Conservation (phyloP, 2,888 invertebrate species). For the Nasonia oneida region DNA sequence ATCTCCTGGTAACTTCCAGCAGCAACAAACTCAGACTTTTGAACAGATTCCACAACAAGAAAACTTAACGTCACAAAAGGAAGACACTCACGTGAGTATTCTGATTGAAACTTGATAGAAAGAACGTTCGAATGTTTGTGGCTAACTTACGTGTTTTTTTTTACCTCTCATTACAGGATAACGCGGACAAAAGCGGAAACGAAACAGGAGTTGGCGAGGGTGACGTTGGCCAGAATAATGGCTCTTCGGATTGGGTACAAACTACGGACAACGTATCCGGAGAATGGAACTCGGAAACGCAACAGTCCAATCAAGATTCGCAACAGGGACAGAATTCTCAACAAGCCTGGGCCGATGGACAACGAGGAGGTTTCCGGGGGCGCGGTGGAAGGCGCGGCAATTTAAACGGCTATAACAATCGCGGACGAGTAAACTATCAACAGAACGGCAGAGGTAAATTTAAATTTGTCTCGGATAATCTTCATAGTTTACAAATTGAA, state of each 20-base stretch:
- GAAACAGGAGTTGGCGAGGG: conserved; percentile 67
- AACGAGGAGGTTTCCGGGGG: conserved; percentile 77
- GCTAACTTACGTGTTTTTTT: not conserved
- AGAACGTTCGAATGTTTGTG: not conserved
- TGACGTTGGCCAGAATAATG: conserved; percentile 69
- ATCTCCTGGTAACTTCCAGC: conserved; percentile 72
- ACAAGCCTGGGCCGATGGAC: conserved; percentile 75
- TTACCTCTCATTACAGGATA: conserved; percentile 67
- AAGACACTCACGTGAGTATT: conserved; percentile 48
- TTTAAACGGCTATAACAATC: conserved; percentile 81
- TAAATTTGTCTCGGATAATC: not conserved
- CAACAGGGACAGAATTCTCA: conserved; percentile 68
- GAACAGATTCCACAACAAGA: conserved; percentile 60
- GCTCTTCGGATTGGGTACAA: conserved; percentile 74
- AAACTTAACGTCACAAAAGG: conserved; percentile 38
- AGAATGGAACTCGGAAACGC: conserved; percentile 77
- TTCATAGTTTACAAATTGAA: not conserved
- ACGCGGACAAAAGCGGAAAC: conserved; percentile 70
- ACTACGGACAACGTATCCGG: conserved; percentile 70
- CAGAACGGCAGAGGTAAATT: conserved; percentile 74
- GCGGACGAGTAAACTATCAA: conserved; percentile 79
- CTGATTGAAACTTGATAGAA: not conserved
- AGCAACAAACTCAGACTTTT: conserved; percentile 58
- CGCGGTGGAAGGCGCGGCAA: conserved; percentile 80
- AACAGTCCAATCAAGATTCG: conserved; percentile 72